Percentiles rank a stretch among this genome's conserved stretches.
These are phyloP conservation scores for Ophion costatus DNA, from an alignment of 2,888 invertebrate genomes.

Conservation along the genomic window DNA sequence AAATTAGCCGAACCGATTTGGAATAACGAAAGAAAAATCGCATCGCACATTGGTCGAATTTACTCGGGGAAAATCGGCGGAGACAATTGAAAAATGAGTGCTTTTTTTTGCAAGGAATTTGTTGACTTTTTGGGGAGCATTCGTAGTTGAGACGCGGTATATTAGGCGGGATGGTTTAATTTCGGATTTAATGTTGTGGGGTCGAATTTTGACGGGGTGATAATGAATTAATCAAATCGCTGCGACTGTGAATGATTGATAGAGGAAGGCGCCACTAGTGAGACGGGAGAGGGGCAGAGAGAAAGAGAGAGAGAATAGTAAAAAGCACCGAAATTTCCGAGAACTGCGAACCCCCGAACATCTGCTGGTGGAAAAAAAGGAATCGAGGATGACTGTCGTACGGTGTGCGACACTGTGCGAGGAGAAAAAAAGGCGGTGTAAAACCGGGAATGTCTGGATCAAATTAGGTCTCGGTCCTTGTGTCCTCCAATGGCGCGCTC, in stretches of 20 bases:
- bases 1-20: neutral
- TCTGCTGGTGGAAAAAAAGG: conserved; percentile 43
- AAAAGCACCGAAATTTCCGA: conserved; percentile 38
- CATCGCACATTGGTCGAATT: no score
- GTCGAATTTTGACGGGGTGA: neutral
- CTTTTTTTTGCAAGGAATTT: no score
- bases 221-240: conserved; percentile 11
- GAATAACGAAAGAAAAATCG: no score
- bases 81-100: no score
- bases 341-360: conserved; percentile 37
- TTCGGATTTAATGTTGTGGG: no score
- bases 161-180: no score
- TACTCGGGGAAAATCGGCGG: no score
- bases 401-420: conserved; percentile 15
- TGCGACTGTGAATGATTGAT: conserved; percentile 29
- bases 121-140: no score
- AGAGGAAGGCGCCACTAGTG: conserved; percentile 25
- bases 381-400: conserved; percentile 21
- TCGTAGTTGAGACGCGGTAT: no score
- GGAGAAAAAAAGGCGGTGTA: conserved; percentile 7
- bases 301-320: neutral
- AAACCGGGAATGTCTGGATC: conserved; percentile 43
- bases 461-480: conserved; percentile 46
- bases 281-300: neutral
- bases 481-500: neutral